A percentile compares a stretch with the other conserved stretches of the same genome.
Evolutionary conservation across 2,888 invertebrate genomes (phyloP).

Genomic region (Mantis religiosa): DNA sequence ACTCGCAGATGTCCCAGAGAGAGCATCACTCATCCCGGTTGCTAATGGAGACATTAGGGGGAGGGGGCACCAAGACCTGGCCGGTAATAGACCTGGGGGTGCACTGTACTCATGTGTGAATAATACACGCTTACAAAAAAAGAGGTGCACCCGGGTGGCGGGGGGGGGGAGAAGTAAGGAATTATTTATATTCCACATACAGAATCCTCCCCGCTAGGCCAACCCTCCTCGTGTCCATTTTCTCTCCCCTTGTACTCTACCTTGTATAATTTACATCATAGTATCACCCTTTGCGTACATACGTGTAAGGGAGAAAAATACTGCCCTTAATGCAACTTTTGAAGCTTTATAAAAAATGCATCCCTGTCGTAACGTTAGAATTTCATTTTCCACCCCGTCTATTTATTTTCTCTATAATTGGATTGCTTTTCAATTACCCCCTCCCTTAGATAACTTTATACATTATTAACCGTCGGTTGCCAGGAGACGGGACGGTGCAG

Average conservation of each 20-base stretch:
- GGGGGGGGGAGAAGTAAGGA: neutral
- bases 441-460: slow-evolving; percentile 18
- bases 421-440: slow-evolving; percentile 35
- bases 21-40: neutral
- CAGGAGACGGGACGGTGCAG: neutral
- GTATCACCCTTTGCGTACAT: neutral
- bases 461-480: slow-evolving; percentile 20
- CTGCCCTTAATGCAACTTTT: neutral
- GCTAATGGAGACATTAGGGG: neutral
- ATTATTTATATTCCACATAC: slow-evolving; percentile 8
- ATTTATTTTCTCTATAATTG: slow-evolving; percentile 36
- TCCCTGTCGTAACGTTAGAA: slow-evolving; percentile 9
- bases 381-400: slow-evolving; percentile 34
- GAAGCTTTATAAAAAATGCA: slow-evolving; percentile 20
- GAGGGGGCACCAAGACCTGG: neutral
- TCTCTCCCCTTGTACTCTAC: neutral
- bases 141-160: neutral
- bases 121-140: neutral
- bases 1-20: neutral
- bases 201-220: neutral
- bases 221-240: neutral
- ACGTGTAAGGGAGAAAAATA: neutral
- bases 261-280: slow-evolving; percentile 3
- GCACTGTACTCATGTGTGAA: neutral
- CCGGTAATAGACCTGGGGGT: neutral